Base-by-base conservation (phyloP, 2,113 vertebrate species). In the Hassar affinis region DNA sequence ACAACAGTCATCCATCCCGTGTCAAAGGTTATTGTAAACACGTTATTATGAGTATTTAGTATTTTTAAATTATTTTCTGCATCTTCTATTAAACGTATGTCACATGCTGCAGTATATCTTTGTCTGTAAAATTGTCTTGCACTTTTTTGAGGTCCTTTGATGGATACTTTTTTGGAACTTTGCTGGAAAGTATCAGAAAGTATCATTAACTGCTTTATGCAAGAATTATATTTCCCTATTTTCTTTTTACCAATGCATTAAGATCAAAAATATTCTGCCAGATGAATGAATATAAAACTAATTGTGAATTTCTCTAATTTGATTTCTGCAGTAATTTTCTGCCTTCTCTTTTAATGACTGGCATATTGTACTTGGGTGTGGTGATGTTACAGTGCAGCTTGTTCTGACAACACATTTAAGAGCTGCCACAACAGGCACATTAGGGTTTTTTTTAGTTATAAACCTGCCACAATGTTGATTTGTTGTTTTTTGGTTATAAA, bases 341-440 rank as follows among this genome's bases (percentile, higher is more conserved):
- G 42, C 49, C 42, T 72, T 38, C 18, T 38, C 33, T 38, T 69
- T 42, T 64, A 12, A 17, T 11, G 51, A 77, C 4, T 14, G 20
- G 59, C 38, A 75, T 49, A 72, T 14, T 59, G 54, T 71, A 33
- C 78, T 56, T 86, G 81, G 87, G 87, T 81, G 87, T 45, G 84
- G 87, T 84, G 64, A 62, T 27, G 38, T 64, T 72, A 17, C 12
- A 56, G 62, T 78, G 71, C 54, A 88, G 81, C 84, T 84, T 72
- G 64, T 88, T 85, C 47, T 11, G 42, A 54, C 78, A 74, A 84
- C 87, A 85, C 27, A 74, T 66, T 78, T 47, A 56, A 15, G 61
- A 2, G 25, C 57, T 88, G 84, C 72, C 87, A 85, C 51, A 14
- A 83, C 78, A 84, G 22, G 77, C 72, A 87, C 38, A 85, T 82